phyloP scores from a whole-genome alignment of 2,797 vertebrate genomes.

The Urosaurus nigricauda region DNA sequence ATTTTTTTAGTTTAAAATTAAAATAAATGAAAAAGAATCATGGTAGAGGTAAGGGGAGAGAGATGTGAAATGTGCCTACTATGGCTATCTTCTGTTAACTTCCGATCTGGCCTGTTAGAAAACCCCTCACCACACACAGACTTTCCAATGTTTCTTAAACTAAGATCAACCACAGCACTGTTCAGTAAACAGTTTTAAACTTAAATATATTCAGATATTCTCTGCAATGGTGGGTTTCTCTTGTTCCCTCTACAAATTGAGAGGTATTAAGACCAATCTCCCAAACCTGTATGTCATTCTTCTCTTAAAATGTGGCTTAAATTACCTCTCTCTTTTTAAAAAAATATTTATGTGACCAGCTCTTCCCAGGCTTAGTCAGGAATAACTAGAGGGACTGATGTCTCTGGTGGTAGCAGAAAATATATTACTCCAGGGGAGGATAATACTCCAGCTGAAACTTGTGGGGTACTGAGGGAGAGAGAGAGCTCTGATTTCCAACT shows the following conservation, averaged over 20 bases:
- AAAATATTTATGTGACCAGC: background rate
- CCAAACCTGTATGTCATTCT: background rate
- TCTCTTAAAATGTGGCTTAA: background rate
- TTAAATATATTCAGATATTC: background rate
- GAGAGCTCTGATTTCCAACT: background rate
- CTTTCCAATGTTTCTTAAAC: background rate
- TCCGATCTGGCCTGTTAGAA: background rate
- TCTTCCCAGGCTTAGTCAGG: background rate
- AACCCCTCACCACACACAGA: background rate
- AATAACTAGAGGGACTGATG: background rate
- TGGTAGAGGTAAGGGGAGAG: fast-evolving
- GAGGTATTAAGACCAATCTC: background rate
- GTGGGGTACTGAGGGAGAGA: background rate
- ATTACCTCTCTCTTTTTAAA: background rate
- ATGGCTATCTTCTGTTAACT: background rate
- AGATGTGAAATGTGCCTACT: background rate
- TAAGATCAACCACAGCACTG: background rate
- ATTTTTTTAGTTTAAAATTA: conserved; percentile 44
- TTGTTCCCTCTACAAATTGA: background rate
- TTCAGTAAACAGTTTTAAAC: background rate
- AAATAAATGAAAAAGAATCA: conserved; percentile 57
- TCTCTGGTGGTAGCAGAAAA: background rate
- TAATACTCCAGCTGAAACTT: background rate
- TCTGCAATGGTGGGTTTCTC: background rate
- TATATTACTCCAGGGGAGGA: background rate